These are phyloP conservation scores for Ciconia nigra DNA, from an alignment of 2,797 vertebrate genomes.

Conservation along the genomic window DNA sequence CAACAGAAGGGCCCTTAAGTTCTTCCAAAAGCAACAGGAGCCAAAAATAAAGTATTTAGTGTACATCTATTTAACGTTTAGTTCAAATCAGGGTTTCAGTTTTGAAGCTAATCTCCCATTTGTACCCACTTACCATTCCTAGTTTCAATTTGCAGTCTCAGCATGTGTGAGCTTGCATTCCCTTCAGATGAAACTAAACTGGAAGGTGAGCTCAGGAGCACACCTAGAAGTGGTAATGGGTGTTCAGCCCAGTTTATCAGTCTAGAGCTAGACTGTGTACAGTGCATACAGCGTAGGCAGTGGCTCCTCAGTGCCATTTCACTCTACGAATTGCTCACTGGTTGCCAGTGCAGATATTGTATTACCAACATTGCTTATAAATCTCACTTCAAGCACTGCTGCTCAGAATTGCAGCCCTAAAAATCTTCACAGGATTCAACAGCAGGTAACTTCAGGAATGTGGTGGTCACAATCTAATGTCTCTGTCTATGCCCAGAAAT, in stretches of 20 bases:
- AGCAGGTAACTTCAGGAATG: neutral
- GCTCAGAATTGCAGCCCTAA: neutral
- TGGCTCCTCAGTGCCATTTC: neutral
- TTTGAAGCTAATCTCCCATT: neutral
- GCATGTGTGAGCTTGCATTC: neutral
- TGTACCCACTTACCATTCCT: neutral
- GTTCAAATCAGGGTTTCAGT: neutral
- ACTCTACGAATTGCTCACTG: neutral
- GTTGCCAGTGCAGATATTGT: neutral
- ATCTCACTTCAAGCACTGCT: neutral
- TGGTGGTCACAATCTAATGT: neutral
- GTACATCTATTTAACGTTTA: neutral
- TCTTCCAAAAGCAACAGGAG: neutral
- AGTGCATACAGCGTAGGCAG: too few species aligned
- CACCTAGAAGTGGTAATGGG: neutral
- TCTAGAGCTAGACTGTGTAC: neutral
- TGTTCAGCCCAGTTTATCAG: neutral
- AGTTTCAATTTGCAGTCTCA: neutral
- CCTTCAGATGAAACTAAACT: neutral
- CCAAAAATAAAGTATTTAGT: neutral
- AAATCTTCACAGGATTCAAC: neutral
- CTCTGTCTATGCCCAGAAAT: neutral
- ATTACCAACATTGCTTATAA: neutral
- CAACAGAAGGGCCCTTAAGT: neutral
- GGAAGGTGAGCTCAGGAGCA: neutral